A percentile compares a stretch with the other conserved stretches of the same genome.
These are phyloP conservation scores for Clarias gariepinus DNA, from an alignment of 2,113 vertebrate genomes.

Conservation along the genomic window DNA sequence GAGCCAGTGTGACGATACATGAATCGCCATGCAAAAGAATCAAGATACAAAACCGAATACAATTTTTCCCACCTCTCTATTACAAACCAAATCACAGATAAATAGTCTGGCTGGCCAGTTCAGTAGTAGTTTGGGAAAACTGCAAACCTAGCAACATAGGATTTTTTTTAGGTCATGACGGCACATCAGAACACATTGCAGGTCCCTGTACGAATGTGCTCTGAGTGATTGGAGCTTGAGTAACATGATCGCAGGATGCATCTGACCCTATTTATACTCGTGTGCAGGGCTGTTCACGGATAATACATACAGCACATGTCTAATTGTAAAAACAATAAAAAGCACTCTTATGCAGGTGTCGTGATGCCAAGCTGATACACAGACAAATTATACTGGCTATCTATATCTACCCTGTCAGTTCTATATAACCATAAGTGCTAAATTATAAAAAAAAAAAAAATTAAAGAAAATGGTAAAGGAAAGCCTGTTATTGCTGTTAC, in stretches of 20 bases:
- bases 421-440: not conserved
- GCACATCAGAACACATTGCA: not conserved
- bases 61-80: not conserved
- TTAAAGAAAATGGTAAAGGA: not conserved
- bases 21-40: no score
- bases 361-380: not conserved
- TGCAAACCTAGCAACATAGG: not conserved
- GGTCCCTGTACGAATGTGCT: not conserved
- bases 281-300: not conserved
- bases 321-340: not conserved
- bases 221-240: not conserved
- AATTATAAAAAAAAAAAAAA: no score
- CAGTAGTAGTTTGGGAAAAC: not conserved
- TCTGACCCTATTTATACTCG: not conserved
- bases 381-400: not conserved
- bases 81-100: not conserved
- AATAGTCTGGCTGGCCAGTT: not conserved
- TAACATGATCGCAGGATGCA: not conserved
- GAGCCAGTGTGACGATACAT: no score
- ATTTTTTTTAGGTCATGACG: not conserved
- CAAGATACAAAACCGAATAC: no score
- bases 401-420: not conserved
- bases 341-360: not conserved
- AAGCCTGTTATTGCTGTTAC: not conserved
- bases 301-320: not conserved